These are phyloP conservation scores for Panorpa germanica DNA, from an alignment of 2,888 invertebrate genomes.

Conservation along the genomic window DNA sequence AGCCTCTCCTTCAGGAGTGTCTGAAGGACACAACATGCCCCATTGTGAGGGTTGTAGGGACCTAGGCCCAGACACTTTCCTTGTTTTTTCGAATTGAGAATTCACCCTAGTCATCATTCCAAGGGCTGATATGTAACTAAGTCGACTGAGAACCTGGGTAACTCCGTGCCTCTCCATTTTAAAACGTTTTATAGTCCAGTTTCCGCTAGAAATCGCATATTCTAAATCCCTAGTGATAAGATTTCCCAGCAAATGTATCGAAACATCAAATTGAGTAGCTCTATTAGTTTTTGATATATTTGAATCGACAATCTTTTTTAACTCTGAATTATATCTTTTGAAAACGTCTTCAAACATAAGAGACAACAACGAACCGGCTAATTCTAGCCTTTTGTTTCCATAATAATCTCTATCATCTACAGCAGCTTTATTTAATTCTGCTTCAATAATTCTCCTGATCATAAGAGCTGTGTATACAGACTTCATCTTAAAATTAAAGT, in stretches of 20 bases:
- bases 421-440: conserved; percentile 56
- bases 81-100: conserved; percentile 97
- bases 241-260: conserved; percentile 89
- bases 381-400: conserved; percentile 92
- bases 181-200: conserved; percentile 98
- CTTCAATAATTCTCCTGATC: conserved; percentile 84
- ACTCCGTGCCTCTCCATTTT: conserved; percentile 59
- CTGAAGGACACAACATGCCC: conserved; percentile 98
- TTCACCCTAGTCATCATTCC: conserved; percentile 99
- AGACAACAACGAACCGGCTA: conserved; percentile 86
- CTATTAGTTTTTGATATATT: conserved; percentile 89
- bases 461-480: conserved; percentile 84
- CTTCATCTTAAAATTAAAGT: conserved; percentile 54
- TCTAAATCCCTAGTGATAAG: conserved; percentile 86
- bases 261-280: conserved; percentile 92
- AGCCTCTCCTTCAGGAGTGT: conserved; percentile 97
- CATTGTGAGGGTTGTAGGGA: conserved; percentile 95
- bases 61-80: conserved; percentile 95
- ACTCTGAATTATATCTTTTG: conserved; percentile 86
- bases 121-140: conserved; percentile 92
- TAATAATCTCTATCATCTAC: conserved; percentile 97
- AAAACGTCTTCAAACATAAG: conserved; percentile 98
- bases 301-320: conserved; percentile 88
- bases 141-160: conserved; percentile 58
- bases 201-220: conserved; percentile 94